Evolutionary conservation across 1,140 invertebrate genomes (phyloP), one percentile per base, ranked within the genome.

Genomic region (Amyelois transitella): DNA sequence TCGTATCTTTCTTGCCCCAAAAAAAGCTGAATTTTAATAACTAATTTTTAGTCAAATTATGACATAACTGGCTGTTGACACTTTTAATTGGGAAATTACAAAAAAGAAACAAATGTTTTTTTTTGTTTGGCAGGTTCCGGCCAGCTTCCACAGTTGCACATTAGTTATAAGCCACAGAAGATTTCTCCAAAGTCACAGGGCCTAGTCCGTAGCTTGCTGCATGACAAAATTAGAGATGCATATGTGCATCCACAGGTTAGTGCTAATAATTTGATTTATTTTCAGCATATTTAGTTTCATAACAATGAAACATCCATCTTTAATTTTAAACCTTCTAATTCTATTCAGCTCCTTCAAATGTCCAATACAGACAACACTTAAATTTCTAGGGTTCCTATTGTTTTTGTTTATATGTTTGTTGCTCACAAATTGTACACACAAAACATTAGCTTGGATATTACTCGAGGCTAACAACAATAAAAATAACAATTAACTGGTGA

Each of bases 121-220:
- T 18, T 52, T 57, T 55, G 22, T 53, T 56, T 19, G 20, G 28
- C 65, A 89, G 88, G 89, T 56, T 84, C 89, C 22, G 95, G 90
- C 54, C 94, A 96, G 62, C 90, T 99, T 59, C 98, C 98, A 2
- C 92, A 95, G 69, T 85, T 99, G 55, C 96, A 99, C 81, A 98
- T 99, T 70, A 99, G 98, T 88, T 99, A 99, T 90, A 99, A 99
- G 88, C 99, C 99, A 32, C 99, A 99, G 89, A 99, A 99, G 84
- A 99, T 99, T 73, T 99, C 97, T 72, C 98, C 99, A 0, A 99
- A 99, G 89, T 98, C 95, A 59, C 94, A 97, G 81, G 97, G 97
- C 17, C 92, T 96, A 59, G 98, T 99, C 0, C 91, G 96, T 20
- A 94, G 96, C 69, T 88, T 99, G 63, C 89, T 99, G 45, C 97